phyloP scores from a whole-genome alignment of 1,140 invertebrate genomes.

The Philotrypesis tridentata region DNA sequence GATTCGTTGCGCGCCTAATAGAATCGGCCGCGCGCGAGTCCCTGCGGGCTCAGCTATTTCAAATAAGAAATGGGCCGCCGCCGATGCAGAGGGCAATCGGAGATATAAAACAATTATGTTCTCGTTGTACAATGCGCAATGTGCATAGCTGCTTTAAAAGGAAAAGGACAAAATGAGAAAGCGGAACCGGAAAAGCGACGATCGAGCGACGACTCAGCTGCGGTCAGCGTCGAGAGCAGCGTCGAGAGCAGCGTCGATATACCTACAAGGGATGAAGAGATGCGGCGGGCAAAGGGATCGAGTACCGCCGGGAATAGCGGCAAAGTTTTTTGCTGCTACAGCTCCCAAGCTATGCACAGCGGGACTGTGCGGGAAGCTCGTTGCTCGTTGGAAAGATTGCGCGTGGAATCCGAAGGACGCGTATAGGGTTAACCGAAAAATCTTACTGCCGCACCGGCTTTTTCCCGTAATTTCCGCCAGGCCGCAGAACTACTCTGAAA shows the following conservation, averaged over 20 bases:
- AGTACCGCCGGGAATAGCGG: not conserved
- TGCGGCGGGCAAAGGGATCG: not conserved
- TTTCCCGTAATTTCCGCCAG: not conserved
- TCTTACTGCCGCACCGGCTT: not conserved
- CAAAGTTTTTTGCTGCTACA: not conserved
- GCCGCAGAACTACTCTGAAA: no score
- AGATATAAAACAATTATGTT: no score
- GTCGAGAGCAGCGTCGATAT: no score
- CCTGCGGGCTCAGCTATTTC: no score
- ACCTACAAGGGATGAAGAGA: not conserved
- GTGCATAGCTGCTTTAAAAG: no score
- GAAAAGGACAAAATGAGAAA: not conserved
- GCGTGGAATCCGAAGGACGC: not conserved
- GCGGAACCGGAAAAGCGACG: not conserved
- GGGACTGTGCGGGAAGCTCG: not conserved
- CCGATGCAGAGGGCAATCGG: no score
- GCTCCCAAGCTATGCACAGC: not conserved
- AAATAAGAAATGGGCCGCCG: no score
- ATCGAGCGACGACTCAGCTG: not conserved
- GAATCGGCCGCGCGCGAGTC: not conserved
- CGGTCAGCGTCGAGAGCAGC: not conserved
- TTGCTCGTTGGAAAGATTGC: not conserved
- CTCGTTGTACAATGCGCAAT: no score
- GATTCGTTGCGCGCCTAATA: no score
- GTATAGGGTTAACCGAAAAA: no score